phyloP scores from a whole-genome alignment of 1,140 invertebrate species.

The Drusus annulatus region DNA sequence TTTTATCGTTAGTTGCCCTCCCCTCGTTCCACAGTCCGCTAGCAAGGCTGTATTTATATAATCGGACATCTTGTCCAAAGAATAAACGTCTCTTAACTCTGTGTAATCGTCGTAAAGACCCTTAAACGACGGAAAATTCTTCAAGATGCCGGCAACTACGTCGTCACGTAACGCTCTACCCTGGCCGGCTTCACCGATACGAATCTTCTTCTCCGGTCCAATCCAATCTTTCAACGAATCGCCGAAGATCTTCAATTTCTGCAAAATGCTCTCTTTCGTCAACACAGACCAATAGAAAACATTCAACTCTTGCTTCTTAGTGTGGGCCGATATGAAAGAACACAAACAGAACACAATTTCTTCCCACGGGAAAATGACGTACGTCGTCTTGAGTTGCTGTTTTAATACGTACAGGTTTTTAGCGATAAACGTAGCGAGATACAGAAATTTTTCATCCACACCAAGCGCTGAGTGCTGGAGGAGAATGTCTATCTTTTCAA shows the following conservation, averaged over 20 bases:
- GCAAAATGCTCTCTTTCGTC: neutral
- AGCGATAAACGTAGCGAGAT: neutral
- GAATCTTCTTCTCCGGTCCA: neutral
- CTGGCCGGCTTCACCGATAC: neutral
- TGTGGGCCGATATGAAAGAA: neutral
- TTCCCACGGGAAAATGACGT: neutral
- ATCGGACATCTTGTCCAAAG: neutral
- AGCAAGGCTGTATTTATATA: neutral
- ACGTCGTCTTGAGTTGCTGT: conserved; percentile 6
- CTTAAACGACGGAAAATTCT: neutral
- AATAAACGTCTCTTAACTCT: conserved; percentile 8
- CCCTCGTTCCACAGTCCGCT: neutral
- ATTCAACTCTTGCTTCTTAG: neutral
- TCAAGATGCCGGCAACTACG: neutral
- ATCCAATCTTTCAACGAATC: neutral
- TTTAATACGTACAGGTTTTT: conserved; percentile 6
- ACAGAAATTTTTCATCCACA: neutral
- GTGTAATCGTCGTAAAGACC: conserved; percentile 9
- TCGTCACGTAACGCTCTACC: neutral
- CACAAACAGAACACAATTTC: conserved; percentile 8
- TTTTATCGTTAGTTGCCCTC: neutral
- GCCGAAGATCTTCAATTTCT: neutral
- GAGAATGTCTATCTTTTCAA: neutral
- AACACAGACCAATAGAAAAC: conserved; percentile 1
- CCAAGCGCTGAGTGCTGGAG: neutral